Base-by-base conservation (phyloP, 2,113 vertebrate species). In the Pongo abelii region DNA sequence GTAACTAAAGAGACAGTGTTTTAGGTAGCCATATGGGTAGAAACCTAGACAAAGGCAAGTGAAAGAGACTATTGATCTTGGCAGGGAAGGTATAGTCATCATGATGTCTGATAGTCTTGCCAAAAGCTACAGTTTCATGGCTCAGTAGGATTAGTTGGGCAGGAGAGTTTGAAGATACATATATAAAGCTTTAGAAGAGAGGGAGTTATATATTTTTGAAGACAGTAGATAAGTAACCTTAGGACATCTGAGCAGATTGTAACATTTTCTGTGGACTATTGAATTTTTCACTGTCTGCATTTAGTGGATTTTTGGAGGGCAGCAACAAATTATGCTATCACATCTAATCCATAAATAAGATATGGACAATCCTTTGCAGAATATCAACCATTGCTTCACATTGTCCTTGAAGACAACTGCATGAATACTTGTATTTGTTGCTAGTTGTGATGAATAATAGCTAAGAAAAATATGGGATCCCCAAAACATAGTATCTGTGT, bases 241-340 rank as follows among this genome's bases (percentile, higher is more conserved):
- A 96, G 69, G 80, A 77, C 43, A 78, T 32, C 25, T 72, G 77
- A 87, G 88, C 32, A 95, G 81, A 95, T 48, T 92, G 38, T 84
- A 93, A 94, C 8, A 20, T 84, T 95, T 97, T 79, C 80, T 93
- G 12, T 92, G 94, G 72, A 74, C 61, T 92, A n/a, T 61, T 87
- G 27, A 89, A 89, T 27, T 77, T 97, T 96, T 94, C 17, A 27
- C 46, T 91, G 61, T 30, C 7, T 30, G 67, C 0, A 2, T 18
- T 91, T 59, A 94, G 55, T 77, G 16, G 7, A 50, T 74, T 64
- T 64, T 64, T 64, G 27, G 61, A 64, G 27, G 61, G 12, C 12
- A n/a, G 32, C 8, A 1, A 1, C 25, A 55, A 84, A 84, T 25
- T 40, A 27, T 59, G 38, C 0, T 18, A 25, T 91, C 92, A 67